phyloP scores from a whole-genome alignment of 2,888 invertebrate genomes.

The Invenusta paracnida region DNA sequence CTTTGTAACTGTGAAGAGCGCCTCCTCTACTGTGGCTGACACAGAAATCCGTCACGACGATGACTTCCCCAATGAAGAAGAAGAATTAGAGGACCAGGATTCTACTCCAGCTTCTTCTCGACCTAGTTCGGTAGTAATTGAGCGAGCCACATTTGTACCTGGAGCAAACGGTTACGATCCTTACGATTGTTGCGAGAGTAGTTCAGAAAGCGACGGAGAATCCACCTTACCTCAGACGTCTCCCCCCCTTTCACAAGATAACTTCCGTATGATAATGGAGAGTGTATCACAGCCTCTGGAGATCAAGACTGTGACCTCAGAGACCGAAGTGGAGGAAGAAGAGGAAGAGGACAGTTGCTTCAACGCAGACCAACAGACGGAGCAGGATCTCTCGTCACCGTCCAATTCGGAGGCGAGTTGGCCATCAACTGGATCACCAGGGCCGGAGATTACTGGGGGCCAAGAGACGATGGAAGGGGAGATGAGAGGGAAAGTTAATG shows the following conservation, averaged over 20 bases:
- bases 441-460: too few species aligned
- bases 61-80: background rate
- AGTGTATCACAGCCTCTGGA: background rate
- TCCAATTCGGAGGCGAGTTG: constrained; percentile 9
- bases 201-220: background rate
- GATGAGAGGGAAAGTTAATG: background rate
- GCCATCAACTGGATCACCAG: background rate
- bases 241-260: background rate
- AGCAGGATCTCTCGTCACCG: constrained; percentile 3
- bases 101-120: background rate
- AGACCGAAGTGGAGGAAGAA: too few species aligned
- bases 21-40: background rate
- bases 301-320: background rate
- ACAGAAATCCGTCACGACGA: background rate
- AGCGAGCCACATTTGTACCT: background rate
- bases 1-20: background rate
- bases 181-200: constrained; percentile 1
- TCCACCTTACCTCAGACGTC: background rate
- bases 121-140: background rate
- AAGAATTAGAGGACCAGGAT: too few species aligned
- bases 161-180: background rate
- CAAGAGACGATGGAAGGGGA: background rate
- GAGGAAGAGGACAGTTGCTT: background rate
- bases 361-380: constrained; percentile 18
- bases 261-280: constrained; percentile 8